Evolutionary conservation across 1,140 invertebrate species (phyloP), one percentile per base, ranked within the genome.

Genomic region (Cydia splendana): DNA sequence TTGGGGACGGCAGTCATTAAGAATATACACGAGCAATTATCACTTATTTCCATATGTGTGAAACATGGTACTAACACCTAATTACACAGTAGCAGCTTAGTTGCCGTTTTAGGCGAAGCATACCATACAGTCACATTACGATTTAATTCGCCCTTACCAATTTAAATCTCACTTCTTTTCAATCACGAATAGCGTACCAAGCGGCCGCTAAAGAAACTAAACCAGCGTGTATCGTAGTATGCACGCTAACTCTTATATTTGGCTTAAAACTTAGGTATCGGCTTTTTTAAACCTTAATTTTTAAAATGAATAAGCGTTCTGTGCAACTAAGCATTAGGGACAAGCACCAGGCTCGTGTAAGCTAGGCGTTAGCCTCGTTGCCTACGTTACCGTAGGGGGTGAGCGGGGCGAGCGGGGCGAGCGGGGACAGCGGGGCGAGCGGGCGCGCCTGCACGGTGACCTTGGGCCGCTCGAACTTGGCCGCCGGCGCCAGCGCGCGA

Each of bases 391-490:
- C 57, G 20, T 62, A 24, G 15, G 83, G 80, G 4, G 81, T 77
- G 34, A 82, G 76, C 3, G 84, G 79, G 57, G 80, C 45, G 76
- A 87, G 76, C 74, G 87, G 84, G 24, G 45, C 7, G 12, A 80
- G 67, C 0, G 83, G 80, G 4, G 82, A 76, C n/a, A 82, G 76
- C 3, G 84, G 78, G 57, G 80, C 51, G 76, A 87, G 76, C 73
- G 87, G 84, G 28, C 88, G 84, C 2, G 80, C 65, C 73, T 83
- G 82, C 1, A 91, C 85, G 0, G 87, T 87, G 7, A 91, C 85
- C 75, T 85, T 88, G 9, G 87, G 85, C 5, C 86, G 81, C 5
- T 89, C 89, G 48, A 83, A 80, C 82, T 89, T 91, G 77, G 74
- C 24, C 62, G 77, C 20, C 45, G 73, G 57, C 57, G 20, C 57